A percentile compares a stretch with the other conserved stretches of the same genome.
Evolutionary conservation across 2,113 vertebrate genomes (phyloP).

Genomic region (Amazona guildingii): DNA sequence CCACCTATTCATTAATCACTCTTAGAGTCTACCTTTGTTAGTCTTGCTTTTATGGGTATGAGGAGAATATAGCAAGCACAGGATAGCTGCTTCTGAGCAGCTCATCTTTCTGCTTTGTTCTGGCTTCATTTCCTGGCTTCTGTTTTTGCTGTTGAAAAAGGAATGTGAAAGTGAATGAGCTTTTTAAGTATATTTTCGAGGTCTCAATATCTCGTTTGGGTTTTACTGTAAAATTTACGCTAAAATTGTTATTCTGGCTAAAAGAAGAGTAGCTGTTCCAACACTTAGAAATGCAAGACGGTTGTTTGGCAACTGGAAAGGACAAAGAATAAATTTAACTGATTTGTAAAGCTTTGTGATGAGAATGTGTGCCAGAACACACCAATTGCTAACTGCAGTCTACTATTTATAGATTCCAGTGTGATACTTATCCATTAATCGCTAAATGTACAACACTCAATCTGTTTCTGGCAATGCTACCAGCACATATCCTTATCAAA

Average conservation of each 20-base stretch:
- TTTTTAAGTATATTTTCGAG: neutral
- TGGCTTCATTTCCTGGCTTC: neutral
- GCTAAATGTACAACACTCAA: neutral
- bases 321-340: neutral
- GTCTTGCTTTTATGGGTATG: neutral
- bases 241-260: neutral
- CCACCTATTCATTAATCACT: neutral
- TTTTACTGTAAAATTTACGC: neutral
- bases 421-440: slow-evolving; percentile 22
- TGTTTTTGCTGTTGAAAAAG: neutral
- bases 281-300: neutral
- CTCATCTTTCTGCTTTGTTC: neutral
- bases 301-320: slow-evolving; percentile 3
- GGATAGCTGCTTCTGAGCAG: neutral
- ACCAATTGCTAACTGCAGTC: neutral
- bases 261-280: neutral
- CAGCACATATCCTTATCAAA: neutral
- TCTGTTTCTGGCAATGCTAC: slow-evolving; percentile 9
- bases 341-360: slow-evolving; percentile 15
- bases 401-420: slow-evolving; percentile 29
- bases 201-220: neutral
- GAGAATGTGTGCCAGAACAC: neutral
- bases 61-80: neutral
- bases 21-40: neutral
- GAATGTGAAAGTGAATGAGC: neutral